Conservation (phyloP, 1,140 invertebrate genomes). For the Bombus fervidus region DNA sequence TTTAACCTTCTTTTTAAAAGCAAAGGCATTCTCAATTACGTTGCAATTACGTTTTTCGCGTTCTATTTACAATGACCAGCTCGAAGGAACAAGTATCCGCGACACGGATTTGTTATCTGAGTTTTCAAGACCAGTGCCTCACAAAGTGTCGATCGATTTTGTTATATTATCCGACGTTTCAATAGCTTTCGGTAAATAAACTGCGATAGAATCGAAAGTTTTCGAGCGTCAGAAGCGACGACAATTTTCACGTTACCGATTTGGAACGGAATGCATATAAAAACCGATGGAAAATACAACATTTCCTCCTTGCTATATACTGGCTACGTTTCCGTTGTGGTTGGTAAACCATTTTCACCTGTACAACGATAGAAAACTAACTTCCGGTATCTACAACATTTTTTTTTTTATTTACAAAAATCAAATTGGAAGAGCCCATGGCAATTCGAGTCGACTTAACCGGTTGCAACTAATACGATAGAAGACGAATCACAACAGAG, state of each 20-base stretch:
- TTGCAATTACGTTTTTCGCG: background rate
- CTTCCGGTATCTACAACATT: background rate
- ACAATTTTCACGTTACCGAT: slow-evolving; percentile 18
- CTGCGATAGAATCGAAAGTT: background rate
- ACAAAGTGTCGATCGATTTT: background rate
- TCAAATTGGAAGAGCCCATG: background rate
- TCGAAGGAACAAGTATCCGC: background rate
- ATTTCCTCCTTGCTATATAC: background rate
- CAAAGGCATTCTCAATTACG: background rate
- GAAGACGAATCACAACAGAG: background rate
- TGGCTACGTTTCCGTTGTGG: too few relatives aligned
- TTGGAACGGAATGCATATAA: background rate
- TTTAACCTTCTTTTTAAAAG: too few relatives aligned
- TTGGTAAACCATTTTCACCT: background rate
- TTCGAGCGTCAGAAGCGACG: background rate
- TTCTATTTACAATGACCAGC: background rate
- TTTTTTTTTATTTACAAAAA: background rate
- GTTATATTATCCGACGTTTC: background rate
- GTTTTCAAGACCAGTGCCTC: background rate
- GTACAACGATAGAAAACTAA: background rate
- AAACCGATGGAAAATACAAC: slow-evolving; percentile 1
- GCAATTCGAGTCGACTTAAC: background rate
- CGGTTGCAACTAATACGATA: background rate
- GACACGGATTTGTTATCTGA: background rate
- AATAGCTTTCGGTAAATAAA: background rate